Conservation (phyloP, 2,888 invertebrate genomes). For the Stenchaetothrips biformis region DNA sequence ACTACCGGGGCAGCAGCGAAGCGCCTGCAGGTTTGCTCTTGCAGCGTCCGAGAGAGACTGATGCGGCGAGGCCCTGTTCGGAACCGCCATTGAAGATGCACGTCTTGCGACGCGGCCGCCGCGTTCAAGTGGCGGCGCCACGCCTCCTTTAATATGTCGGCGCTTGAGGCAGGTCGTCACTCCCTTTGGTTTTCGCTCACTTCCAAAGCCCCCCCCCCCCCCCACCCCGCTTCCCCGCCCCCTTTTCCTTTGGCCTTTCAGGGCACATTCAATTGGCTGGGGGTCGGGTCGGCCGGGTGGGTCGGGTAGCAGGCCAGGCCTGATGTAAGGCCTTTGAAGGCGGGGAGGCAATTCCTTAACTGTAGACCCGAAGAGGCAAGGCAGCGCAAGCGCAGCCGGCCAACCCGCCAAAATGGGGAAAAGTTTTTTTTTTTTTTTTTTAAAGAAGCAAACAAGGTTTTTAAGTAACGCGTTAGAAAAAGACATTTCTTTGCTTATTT, state of each 20-base stretch:
- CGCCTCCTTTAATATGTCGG: too few relatives aligned
- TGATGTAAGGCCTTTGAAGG: slow-evolving; percentile 21
- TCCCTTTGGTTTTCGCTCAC: neutral
- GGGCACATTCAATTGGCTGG: slow-evolving; percentile 16
- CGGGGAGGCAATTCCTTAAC: slow-evolving; percentile 5
- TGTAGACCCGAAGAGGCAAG: neutral
- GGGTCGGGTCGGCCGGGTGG: neutral
- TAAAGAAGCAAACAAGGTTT: too few relatives aligned
- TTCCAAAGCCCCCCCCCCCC: neutral
- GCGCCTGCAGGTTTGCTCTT: too few relatives aligned
- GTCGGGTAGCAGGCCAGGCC: neutral
- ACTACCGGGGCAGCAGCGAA: too few relatives aligned
- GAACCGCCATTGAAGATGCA: too few relatives aligned
- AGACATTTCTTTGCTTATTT: too few relatives aligned
- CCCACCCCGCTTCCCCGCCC: neutral
- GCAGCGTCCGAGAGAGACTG: too few relatives aligned
- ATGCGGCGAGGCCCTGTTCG: too few relatives aligned
- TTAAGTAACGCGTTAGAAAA: too few relatives aligned
- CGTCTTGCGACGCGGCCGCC: neutral
- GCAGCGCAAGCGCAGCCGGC: neutral
- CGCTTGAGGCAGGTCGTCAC: too few relatives aligned
- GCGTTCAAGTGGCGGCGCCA: neutral
- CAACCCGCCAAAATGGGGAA: neutral
- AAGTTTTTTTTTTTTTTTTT: too few relatives aligned
- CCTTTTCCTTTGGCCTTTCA: neutral